Base-by-base conservation (phyloP, 2,888 invertebrate genomes). In the Trachelus troglodyta region DNA sequence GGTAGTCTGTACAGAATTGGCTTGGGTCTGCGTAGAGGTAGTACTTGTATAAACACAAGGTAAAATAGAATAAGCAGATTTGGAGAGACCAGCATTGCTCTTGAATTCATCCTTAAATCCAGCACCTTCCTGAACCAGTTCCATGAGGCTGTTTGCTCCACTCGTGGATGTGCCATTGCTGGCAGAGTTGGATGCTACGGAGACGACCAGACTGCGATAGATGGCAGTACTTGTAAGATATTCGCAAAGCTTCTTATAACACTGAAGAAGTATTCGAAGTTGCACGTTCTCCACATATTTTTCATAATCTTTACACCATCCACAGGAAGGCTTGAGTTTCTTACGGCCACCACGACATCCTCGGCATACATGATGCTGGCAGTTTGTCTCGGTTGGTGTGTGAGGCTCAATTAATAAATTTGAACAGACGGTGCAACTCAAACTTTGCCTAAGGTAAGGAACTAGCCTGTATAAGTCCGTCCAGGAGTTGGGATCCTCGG, bases 391-490 rank as follows among this genome's bases (percentile, higher is more conserved):
- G 33, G 94, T 94, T 30, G 97, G 97, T 68, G 96, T 95, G 89
- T 95, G 95, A 11, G 98, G 98, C 89, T 96, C 96, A 84, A 95
- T 95, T 78, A 98, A 92, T 83, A 98, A 93, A 89, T 96, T 95
- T 81, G 96, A 95, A 92, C 98, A 98, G 77, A 98, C 97, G 78
- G 96, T 96, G 92, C 98, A 98, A 85, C 97, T 96, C 86, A 98
- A 93, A 82, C 97, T 96, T 91, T 97, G 97, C 79, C 97, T 94
- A 89, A 98, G 93, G 92, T 96, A 96, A 9, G 97, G 96, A 85
- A 98, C 94, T 87, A 96, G 94, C 86, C 96, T 94, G 92, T 96
- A 96, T 86, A 98, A 93, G 92, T 97, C 97, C 77, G 94, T 94
- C 95, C 96, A 96, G 78, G 95, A 94, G 89, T 94, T 94, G 84